Evolutionary conservation across 2,888 invertebrate species (phyloP), one percentile per base, ranked within the genome.

Genomic region (Euzetes globulus): DNA sequence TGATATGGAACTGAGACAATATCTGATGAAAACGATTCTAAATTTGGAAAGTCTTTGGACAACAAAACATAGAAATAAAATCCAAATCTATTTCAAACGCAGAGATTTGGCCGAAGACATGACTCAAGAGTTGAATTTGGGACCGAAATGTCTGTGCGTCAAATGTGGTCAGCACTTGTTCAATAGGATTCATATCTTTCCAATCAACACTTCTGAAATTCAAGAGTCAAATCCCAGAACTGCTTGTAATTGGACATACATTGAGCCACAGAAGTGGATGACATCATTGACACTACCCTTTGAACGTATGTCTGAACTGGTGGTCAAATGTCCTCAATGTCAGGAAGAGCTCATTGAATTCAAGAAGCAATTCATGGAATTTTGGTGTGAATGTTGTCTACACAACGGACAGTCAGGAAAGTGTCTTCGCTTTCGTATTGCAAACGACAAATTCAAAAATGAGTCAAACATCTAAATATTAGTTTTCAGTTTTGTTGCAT

Each of bases 121-220:
- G n/a, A 22, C n/a, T n/a, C 1, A 22, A 6, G 13, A 22, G 1
- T n/a, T 52, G 9, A 4, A 52, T n/a, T 52, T 52, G n/a, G 52
- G 52, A n/a, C 11, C 5, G 19, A 52, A 52, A 5, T 52, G 22
- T 52, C 19, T 52, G 5, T 52, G 52, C 19, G 52, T 22, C 19
- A 13, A 19, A 52, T 73, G 73, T 45, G 47, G 73, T n/a, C 33
- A 22, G 7, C 22, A 50, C 17, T 33, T 73, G 17, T 73, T 73
- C 50, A 65, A 33, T n/a, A 19, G n/a, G 7, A 52, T n/a, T 2
- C 52, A 52, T 52, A 52, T 52, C 9, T 9, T 41, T 6, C 5
- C 4, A 33, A 33, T 33, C 33, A 33, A 7, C 4, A 33, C 33
- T 6, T 33, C 4, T 33, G 33, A n/a, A n/a, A n/a, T n/a, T 7